A percentile compares a stretch with the other conserved stretches of the same genome.
Conservation (phyloP, 2,888 invertebrate species). For the Idaea biselata region DNA sequence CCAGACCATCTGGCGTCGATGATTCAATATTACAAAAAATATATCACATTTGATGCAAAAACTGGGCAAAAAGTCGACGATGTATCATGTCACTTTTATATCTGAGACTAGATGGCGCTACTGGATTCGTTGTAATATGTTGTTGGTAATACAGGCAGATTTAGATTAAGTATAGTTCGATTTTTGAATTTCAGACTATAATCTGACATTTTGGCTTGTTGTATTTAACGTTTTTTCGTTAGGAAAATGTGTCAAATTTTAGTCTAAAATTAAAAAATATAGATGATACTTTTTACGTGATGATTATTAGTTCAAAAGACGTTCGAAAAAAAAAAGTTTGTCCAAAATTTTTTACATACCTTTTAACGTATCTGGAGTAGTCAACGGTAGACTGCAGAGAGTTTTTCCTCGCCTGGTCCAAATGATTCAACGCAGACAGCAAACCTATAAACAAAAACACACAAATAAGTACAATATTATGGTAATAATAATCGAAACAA, state of each 20-base stretch:
- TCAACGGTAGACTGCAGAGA: slow-evolving; percentile 86
- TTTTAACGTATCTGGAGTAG: slow-evolving; percentile 93
- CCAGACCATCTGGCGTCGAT: background rate
- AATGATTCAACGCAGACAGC: slow-evolving; percentile 72
- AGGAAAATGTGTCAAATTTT: too few relatives aligned
- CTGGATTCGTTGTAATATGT: too few relatives aligned
- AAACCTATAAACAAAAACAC: slow-evolving; percentile 56
- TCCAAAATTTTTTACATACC: slow-evolving; percentile 58
- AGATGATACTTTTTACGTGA: too few relatives aligned
- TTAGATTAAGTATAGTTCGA: too few relatives aligned
- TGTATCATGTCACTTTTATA: background rate
- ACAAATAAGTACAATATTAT: slow-evolving; percentile 34
- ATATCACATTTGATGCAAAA: background rate
- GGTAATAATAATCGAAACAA: slow-evolving; percentile 69
- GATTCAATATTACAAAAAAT: slow-evolving; percentile 1
- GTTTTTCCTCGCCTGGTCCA: slow-evolving; percentile 76
- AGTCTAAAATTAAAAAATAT: too few relatives aligned
- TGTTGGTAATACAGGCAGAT: too few relatives aligned
- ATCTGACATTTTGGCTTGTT: too few relatives aligned
- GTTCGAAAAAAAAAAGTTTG: too few relatives aligned
- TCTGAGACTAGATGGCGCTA: background rate
- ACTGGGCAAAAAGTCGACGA: background rate
- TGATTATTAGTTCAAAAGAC: too few relatives aligned
- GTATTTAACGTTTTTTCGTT: too few relatives aligned
- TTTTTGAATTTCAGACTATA: too few relatives aligned